Evolutionary conservation across 2,888 invertebrate species (phyloP).

Genomic region (Clostera curtula): DNA sequence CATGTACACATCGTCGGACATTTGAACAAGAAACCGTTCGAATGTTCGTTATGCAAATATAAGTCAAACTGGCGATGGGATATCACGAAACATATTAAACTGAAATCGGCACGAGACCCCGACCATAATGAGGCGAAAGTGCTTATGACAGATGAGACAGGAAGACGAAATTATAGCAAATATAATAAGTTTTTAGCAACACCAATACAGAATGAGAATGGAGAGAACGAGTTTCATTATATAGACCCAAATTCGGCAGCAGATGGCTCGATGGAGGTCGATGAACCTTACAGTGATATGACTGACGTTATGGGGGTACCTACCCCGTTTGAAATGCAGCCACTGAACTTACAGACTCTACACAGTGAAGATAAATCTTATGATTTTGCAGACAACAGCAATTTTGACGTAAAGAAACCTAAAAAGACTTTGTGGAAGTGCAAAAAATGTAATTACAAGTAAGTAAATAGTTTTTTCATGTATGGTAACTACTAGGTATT

Average conservation of each 20-base stretch:
- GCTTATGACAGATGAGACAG: slow-evolving; percentile 93
- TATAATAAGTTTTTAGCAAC: slow-evolving; percentile 91
- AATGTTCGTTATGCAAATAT: slow-evolving; percentile 95
- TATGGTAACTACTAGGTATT: not conserved
- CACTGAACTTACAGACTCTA: slow-evolving; percentile 74
- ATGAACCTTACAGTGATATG: slow-evolving; percentile 68
- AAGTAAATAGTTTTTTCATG: slow-evolving; percentile 33
- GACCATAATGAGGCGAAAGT: slow-evolving; percentile 88
- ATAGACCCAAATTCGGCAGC: slow-evolving; percentile 47
- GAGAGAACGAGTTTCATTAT: slow-evolving; percentile 66
- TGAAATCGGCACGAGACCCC: slow-evolving; percentile 90
- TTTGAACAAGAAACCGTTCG: slow-evolving; percentile 94
- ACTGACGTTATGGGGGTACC: slow-evolving; percentile 45
- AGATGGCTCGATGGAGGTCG: slow-evolving; percentile 60
- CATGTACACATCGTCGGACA: slow-evolving; percentile 96
- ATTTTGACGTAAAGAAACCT: slow-evolving; percentile 61
- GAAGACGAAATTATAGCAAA: slow-evolving; percentile 92
- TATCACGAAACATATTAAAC: slow-evolving; percentile 94
- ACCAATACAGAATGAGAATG: slow-evolving; percentile 73
- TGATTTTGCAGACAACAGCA: slow-evolving; percentile 31
- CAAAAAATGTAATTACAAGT: slow-evolving; percentile 92
- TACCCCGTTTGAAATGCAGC: slow-evolving; percentile 76
- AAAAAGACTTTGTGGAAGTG: slow-evolving; percentile 91
- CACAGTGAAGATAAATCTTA: slow-evolving; percentile 42
- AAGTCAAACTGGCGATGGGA: slow-evolving; percentile 98